Evolutionary conservation across 1,140 invertebrate genomes (phyloP), one percentile per base, ranked within the genome.

Genomic region (Leucophenga varia): DNA sequence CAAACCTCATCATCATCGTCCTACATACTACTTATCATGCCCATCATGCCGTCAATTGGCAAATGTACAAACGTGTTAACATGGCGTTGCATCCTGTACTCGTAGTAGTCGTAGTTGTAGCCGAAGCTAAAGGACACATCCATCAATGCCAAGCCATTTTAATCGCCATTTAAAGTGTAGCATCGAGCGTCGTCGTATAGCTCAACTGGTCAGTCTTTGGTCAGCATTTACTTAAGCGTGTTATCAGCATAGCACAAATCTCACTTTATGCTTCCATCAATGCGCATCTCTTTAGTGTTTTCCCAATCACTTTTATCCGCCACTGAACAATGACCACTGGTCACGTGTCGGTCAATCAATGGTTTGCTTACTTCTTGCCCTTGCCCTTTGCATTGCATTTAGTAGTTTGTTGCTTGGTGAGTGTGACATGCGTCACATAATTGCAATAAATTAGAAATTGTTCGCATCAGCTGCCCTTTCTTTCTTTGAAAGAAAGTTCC

Each of bases 361-460:
- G n/a, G n/a, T n/a, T n/a, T n/a, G n/a, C n/a, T n/a, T n/a, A n/a
- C n/a, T n/a, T n/a, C n/a, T n/a, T n/a, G n/a, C n/a, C n/a, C n/a
- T n/a, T n/a, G n/a, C n/a, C n/a, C 22, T 25, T 25, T 5, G 10
- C 22, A 25, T 10, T 25, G 41, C 47, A 41, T 44, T 30, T 42
- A 51, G 58, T 54, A 60, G 53, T 37, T 8, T 16, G 35, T 8
- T 37, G 35, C 35, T 13, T n/a, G 35, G 57, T 49, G 55, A 64
- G 61, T 69, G 60, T 61, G 64, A 69, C 64, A 55, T 69, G 58
- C 59, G 65, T 63, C 61, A 61, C 65, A 70, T 70, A 70, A 70
- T 70, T 70, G 61, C 65, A 70, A 70, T 70, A 70, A 70, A 70
- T 70, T 70, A 70, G 65, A 68, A 68, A 68, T 67, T 67, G 64